phyloP scores from a whole-genome alignment of 2,113 vertebrate species.

The Monopterus albus region DNA sequence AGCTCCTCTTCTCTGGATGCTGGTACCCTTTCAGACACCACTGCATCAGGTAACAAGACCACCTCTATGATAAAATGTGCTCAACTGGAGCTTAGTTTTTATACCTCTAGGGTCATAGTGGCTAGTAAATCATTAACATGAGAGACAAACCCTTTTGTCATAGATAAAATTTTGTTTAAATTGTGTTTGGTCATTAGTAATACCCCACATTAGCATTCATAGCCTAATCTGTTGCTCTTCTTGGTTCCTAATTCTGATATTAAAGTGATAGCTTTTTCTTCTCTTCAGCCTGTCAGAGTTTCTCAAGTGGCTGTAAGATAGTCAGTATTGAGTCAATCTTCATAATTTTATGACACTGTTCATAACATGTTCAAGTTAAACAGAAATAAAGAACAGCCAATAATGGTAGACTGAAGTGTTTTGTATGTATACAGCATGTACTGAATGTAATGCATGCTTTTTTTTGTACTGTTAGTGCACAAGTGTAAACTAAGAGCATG shows the following conservation, averaged over 20 bases:
- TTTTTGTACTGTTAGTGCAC: constrained; percentile 29
- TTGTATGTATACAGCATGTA: constrained; percentile 20
- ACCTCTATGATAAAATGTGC: not conserved
- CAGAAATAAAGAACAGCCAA: not conserved
- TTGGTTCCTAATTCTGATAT: not conserved
- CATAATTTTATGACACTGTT: constrained; percentile 6
- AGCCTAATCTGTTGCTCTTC: not conserved
- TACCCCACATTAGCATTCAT: not conserved
- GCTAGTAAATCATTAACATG: not conserved
- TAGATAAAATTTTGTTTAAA: not conserved
- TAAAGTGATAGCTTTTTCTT: not conserved
- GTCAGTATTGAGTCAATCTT: not conserved
- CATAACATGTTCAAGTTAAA: not conserved
- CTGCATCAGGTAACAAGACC: constrained; percentile 94
- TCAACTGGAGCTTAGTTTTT: not conserved
- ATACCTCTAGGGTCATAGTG: not conserved
- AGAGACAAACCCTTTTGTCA: not conserved
- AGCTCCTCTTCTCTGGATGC: constrained; percentile 98
- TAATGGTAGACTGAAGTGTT: not conserved
- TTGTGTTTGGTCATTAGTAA: not conserved
- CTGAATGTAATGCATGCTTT: no score
- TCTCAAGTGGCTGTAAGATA: not conserved
- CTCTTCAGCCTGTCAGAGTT: not conserved
- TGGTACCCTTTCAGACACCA: constrained; percentile 97
- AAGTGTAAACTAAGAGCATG: constrained; percentile 47